Evolutionary conservation across 1,140 invertebrate genomes (phyloP), one percentile per base, ranked within the genome.

Genomic region (Aplysia californica): DNA sequence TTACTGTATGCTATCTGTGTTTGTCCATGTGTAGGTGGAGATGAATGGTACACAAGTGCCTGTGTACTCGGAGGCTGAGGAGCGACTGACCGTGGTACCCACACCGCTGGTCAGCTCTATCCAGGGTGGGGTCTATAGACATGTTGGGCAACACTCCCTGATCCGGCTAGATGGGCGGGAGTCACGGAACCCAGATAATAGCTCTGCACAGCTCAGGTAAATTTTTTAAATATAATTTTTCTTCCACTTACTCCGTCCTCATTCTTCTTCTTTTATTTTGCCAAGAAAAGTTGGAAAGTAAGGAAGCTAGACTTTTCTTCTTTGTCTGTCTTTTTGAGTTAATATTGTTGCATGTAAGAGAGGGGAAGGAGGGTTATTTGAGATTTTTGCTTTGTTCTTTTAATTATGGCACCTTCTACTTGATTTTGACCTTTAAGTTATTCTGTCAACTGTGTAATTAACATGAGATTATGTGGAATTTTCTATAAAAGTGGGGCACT

Each of bases 1-100:
- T n/a, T n/a, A n/a, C n/a, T n/a, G n/a, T n/a, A n/a, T n/a, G n/a
- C n/a, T n/a, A n/a, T n/a, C n/a, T n/a, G n/a, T n/a, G n/a, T n/a
- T n/a, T n/a, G n/a, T n/a, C n/a, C n/a, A n/a, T n/a, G n/a, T 76
- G 3, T 55, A 85, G 84, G 84, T 85, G 20, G 55, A 73, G 26
- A 81, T 84, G 75, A 79, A 78, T 36, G 77, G 69, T 23, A 81
- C 82, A 6, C 38, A 67, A 58, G 73, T 78, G 26, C 81, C 81
- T 33, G 84, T 85, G 5, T 79, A 81, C 59, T 59, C 77, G 20
- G 75, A 71, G 23, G 35, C 41, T 0, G 39, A 74, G 35, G 68
- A 68, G 1, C 21, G 65, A 2, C 6, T 85, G 2, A 35, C 35
- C 18, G 69, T 85, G 35, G 35, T 76, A 6, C 75, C 77, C 3